These are phyloP conservation scores for Acropternis orthonyx DNA, from an alignment of 2,797 vertebrate species.

Conservation along the genomic window DNA sequence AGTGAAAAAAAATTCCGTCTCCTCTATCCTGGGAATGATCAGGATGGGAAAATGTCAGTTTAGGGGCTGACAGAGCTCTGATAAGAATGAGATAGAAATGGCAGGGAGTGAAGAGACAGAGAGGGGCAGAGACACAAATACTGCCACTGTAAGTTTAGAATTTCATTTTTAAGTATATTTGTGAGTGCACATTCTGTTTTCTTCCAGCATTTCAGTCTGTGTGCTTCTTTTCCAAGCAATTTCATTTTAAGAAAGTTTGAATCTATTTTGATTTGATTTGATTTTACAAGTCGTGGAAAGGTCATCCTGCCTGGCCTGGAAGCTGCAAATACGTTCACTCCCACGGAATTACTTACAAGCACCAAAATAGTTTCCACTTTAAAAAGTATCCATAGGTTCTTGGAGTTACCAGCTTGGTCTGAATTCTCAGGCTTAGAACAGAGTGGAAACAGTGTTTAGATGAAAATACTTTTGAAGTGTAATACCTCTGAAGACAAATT, in stretches of 20 bases:
- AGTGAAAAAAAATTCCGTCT: slow-evolving; percentile 64
- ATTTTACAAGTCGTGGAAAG: slow-evolving; percentile 70
- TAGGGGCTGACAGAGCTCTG: slow-evolving; percentile 79
- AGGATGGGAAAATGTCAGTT: slow-evolving; percentile 83
- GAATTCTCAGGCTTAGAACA: slow-evolving; percentile 56
- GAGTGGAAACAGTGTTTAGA: neutral
- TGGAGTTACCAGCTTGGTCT: slow-evolving; percentile 42
- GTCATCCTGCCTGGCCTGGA: slow-evolving; percentile 68
- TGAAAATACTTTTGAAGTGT: slow-evolving; percentile 44
- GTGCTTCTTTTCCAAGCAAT: slow-evolving; percentile 8
- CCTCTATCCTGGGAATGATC: slow-evolving; percentile 78
- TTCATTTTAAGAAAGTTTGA: slow-evolving; percentile 61
- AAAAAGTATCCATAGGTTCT: slow-evolving; percentile 53
- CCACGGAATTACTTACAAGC: slow-evolving; percentile 59
- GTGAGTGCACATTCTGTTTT: slow-evolving; percentile 5
- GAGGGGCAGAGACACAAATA: slow-evolving; percentile 40
- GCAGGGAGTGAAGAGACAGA: slow-evolving; percentile 14
- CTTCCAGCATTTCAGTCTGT: neutral
- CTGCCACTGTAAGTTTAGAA: slow-evolving; percentile 49
- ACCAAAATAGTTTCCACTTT: slow-evolving; percentile 64
- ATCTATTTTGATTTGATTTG: slow-evolving; percentile 73
- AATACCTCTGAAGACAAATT: slow-evolving; percentile 16
- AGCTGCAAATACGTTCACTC: slow-evolving; percentile 64
- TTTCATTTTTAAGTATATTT: slow-evolving; percentile 53
- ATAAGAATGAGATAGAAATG: slow-evolving; percentile 74